phyloP scores from a whole-genome alignment of 2,888 invertebrate species.

The Lasioglossum morio region DNA sequence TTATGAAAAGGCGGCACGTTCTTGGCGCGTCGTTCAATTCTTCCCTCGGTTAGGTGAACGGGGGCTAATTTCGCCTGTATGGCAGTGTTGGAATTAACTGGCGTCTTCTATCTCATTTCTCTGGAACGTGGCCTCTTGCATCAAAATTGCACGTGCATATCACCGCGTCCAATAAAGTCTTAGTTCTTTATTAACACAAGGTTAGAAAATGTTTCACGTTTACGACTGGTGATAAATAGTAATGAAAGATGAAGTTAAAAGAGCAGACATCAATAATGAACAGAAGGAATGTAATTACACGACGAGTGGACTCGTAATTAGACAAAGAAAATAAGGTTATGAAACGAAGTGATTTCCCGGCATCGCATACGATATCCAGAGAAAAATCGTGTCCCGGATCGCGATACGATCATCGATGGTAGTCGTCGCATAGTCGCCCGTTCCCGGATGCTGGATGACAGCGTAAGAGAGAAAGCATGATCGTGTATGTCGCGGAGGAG shows the following conservation, averaged over 20 bases:
- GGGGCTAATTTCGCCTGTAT: not conserved
- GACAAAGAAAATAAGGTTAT: not conserved
- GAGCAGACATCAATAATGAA: not conserved
- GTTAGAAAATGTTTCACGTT: not conserved
- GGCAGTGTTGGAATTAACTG: not conserved
- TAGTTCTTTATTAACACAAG: not conserved
- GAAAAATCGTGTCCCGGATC: not conserved
- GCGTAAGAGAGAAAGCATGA: not conserved
- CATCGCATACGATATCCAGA: not conserved
- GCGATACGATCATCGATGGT: not conserved
- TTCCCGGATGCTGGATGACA: constrained; percentile 8
- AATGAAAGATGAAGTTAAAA: not conserved
- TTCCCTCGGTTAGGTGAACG: not conserved
- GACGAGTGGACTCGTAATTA: not conserved
- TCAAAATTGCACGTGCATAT: not conserved
- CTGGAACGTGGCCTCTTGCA: not conserved
- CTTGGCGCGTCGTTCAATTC: not conserved
- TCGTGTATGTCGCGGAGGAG: constrained; percentile 59
- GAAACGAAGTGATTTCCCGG: not conserved
- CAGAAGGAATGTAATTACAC: not conserved
- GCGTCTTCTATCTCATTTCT: not conserved
- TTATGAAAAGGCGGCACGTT: not conserved
- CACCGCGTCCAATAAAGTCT: not conserved
- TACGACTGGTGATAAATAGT: not conserved
- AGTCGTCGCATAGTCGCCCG: not conserved